A percentile compares a stretch with the other conserved stretches of the same genome.
Conservation (phyloP, 2,888 invertebrate genomes). For the Chymomyza amoena region DNA sequence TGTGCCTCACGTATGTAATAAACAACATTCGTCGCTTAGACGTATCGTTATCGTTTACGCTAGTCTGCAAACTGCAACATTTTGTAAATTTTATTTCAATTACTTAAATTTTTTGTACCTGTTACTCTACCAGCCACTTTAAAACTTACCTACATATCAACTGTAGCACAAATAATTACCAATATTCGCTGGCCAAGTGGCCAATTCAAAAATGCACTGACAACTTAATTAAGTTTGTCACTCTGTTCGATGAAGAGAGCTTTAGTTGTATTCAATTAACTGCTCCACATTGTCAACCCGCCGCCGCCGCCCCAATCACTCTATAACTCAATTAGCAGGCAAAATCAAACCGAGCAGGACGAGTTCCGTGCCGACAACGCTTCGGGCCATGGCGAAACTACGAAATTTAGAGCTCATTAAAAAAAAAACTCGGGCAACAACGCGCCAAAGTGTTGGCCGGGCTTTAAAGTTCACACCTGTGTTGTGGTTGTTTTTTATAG, state of each 20-base stretch:
- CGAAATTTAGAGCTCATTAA: neutral
- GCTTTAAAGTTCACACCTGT: neutral
- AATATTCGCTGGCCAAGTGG: neutral
- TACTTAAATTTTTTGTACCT: too few relatives aligned
- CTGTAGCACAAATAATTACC: neutral
- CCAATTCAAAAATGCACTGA: neutral
- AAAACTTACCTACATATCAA: too few relatives aligned
- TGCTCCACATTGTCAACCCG: neutral
- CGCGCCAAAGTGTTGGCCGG: neutral
- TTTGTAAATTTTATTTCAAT: too few relatives aligned
- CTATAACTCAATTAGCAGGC: slow-evolving; percentile 1
- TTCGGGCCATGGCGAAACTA: neutral
- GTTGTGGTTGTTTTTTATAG: neutral
- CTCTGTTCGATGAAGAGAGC: neutral
- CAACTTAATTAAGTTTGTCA: neutral
- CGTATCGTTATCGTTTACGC: too few relatives aligned
- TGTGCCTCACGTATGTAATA: too few relatives aligned
- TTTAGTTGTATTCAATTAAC: slow-evolving; percentile 4
- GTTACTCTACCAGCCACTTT: too few relatives aligned
- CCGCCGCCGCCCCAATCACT: neutral
- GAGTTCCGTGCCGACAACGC: neutral
- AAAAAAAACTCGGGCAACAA: neutral
- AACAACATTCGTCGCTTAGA: too few relatives aligned
- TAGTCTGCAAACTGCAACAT: too few relatives aligned
- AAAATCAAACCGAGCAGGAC: neutral